phyloP scores from a whole-genome alignment of 30 jellyfish, hydroid and myxozoan genomes.

The Aurelia sp. region DNA sequence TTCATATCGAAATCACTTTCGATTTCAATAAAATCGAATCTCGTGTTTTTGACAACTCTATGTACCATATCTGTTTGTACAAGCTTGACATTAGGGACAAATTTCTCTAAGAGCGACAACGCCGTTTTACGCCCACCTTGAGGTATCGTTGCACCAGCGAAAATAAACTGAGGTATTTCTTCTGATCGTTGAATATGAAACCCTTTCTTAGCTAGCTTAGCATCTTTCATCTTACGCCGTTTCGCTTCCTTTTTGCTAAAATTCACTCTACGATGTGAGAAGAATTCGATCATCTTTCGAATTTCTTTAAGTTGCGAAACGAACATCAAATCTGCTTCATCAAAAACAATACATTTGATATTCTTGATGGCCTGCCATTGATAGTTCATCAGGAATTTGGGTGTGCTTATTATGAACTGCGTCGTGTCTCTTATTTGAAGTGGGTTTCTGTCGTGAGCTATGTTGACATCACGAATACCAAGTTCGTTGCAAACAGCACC shows the following conservation, averaged over 20 bases:
- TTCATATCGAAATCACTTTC: constrained; percentile 52
- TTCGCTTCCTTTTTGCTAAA: constrained; percentile 46
- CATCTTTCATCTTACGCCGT: constrained; percentile 38
- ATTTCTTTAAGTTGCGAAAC: constrained; percentile 37
- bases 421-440: constrained; percentile 45
- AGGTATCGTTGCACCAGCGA: constrained; percentile 96
- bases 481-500: constrained; percentile 66
- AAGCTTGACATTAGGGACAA: constrained; percentile 67
- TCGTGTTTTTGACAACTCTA: constrained; percentile 26
- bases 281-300: constrained; percentile 54
- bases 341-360: constrained; percentile 71
- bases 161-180: constrained; percentile 73
- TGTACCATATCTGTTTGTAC: constrained; percentile 72
- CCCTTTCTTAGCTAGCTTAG: not conserved
- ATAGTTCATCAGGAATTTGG: constrained; percentile 60
- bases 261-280: constrained; percentile 38
- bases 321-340: constrained; percentile 85
- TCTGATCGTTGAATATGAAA: not conserved
- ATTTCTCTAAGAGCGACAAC: constrained; percentile 47
- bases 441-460: constrained; percentile 58
- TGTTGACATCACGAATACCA: constrained; percentile 27
- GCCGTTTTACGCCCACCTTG: constrained; percentile 68
- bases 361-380: constrained; percentile 60
- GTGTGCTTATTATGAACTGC: constrained; percentile 62
- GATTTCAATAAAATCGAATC: constrained; percentile 44